phyloP scores from a whole-genome alignment of 2,888 invertebrate species.

The Epinotia demarniana region DNA sequence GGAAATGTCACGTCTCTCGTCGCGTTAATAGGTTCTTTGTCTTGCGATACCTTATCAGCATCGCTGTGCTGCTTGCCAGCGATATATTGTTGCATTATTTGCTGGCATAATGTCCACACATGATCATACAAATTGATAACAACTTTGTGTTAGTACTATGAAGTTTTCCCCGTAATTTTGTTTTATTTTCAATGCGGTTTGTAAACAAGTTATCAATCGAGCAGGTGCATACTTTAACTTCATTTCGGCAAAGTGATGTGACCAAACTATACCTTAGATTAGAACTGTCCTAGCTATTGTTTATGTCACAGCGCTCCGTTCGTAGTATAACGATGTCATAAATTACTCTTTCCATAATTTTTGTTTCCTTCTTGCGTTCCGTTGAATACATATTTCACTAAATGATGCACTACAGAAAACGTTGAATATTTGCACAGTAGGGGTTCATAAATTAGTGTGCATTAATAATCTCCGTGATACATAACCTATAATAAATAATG shows the following conservation, averaged over 20 bases:
- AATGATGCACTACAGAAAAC: too few relatives aligned
- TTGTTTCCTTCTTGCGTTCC: too few relatives aligned
- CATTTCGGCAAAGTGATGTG: too few relatives aligned
- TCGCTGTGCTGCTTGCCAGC: constrained; percentile 52
- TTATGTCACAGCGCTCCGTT: too few relatives aligned
- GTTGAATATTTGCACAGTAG: too few relatives aligned
- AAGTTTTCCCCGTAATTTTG: not conserved
- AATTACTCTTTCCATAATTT: too few relatives aligned
- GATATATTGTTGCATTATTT: constrained; percentile 28
- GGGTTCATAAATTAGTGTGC: too few relatives aligned
- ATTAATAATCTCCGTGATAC: too few relatives aligned
- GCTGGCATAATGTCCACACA: constrained; percentile 7
- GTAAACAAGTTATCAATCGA: not conserved
- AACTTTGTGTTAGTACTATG: constrained; percentile 1
- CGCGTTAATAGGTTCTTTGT: constrained; percentile 81
- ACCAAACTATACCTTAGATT: too few relatives aligned
- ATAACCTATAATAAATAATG: not conserved
- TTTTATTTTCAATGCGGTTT: not conserved
- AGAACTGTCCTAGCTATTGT: too few relatives aligned
- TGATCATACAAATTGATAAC: constrained; percentile 25
- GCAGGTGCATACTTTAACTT: not conserved
- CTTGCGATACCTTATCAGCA: constrained; percentile 78
- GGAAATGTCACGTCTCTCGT: constrained; percentile 81
- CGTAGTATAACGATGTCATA: too few relatives aligned
- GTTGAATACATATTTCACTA: too few relatives aligned